These are phyloP conservation scores for Sebastes wilsoni DNA, from an alignment of 2,797 vertebrate species.

Conservation along the genomic window DNA sequence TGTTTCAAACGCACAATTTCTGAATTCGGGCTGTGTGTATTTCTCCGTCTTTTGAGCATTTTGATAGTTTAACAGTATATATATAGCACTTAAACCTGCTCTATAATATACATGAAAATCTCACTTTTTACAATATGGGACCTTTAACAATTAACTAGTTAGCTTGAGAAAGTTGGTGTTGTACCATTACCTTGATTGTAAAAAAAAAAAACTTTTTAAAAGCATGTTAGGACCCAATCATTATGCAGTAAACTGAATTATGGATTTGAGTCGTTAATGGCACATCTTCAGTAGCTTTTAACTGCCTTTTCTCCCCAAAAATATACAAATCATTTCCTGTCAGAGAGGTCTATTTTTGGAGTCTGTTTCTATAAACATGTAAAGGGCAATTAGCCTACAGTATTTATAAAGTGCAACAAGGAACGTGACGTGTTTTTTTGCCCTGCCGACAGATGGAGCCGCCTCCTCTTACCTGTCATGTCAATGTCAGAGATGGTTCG, in stretches of 20 bases:
- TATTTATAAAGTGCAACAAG: neutral
- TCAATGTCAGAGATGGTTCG: conserved; percentile 75
- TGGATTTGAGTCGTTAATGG: neutral
- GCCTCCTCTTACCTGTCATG: conserved; percentile 62
- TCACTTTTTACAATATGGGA: too few species aligned
- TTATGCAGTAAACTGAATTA: neutral
- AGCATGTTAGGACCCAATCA: too few species aligned
- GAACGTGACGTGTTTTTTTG: neutral
- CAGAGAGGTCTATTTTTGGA: neutral
- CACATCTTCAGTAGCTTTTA: neutral
- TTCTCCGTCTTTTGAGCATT: too few species aligned
- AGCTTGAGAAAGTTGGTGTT: neutral
- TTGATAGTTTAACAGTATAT: too few species aligned
- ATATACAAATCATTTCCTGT: neutral
- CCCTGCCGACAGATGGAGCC: neutral
- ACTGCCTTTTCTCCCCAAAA: neutral
- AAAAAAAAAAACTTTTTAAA: neutral
- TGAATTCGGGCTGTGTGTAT: too few species aligned
- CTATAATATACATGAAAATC: too few species aligned
- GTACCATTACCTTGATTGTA: neutral
- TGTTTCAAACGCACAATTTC: too few species aligned
- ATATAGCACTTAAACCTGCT: too few species aligned
- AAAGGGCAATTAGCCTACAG: neutral
- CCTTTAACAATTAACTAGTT: neutral
- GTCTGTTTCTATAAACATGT: neutral